A percentile compares a stretch with the other conserved stretches of the same genome.
These are phyloP conservation scores for Euwallacea fornicatus DNA, from an alignment of 1,140 invertebrate species.

Conservation along the genomic window DNA sequence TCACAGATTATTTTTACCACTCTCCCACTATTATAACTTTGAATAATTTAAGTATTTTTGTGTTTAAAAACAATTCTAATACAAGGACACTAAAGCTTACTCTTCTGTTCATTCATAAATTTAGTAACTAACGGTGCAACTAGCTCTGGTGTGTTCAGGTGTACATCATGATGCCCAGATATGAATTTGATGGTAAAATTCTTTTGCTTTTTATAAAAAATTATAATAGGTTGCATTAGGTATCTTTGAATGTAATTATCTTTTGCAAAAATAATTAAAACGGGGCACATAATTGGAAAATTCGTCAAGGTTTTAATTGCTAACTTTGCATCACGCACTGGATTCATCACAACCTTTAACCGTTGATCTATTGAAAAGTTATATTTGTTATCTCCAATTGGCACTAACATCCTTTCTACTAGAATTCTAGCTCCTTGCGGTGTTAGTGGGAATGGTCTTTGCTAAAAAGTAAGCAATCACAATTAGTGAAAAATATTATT, in stretches of 20 bases:
- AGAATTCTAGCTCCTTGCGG: slow-evolving; percentile 56
- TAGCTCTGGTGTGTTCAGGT: slow-evolving; percentile 61
- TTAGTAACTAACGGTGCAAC: slow-evolving; percentile 54
- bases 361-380: slow-evolving; percentile 46
- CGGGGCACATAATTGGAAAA: slow-evolving; percentile 44
- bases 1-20: too few species aligned
- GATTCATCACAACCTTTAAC: slow-evolving; percentile 41
- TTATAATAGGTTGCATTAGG: slow-evolving; percentile 14
- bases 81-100: slow-evolving; percentile 34
- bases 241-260: slow-evolving; percentile 3
- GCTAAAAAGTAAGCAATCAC: slow-evolving; percentile 13
- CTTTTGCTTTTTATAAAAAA: slow-evolving; percentile 41
- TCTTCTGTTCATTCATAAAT: slow-evolving; percentile 52
- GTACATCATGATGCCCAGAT: slow-evolving; percentile 66
- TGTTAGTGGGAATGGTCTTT: slow-evolving; percentile 34
- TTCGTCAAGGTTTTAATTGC: slow-evolving; percentile 48
- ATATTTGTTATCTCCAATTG: slow-evolving; percentile 50
- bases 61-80: not conserved
- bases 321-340: slow-evolving; percentile 37
- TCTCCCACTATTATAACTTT: too few species aligned
- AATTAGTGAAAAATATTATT: slow-evolving; percentile 12
- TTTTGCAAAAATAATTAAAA: slow-evolving; percentile 49
- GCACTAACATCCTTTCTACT: slow-evolving; percentile 55
- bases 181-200: slow-evolving; percentile 52
- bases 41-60: too few species aligned